Percentiles rank a stretch among this genome's conserved stretches.
Evolutionary conservation across 2,888 invertebrate species (phyloP).

Genomic region (Coleophora deauratella): DNA sequence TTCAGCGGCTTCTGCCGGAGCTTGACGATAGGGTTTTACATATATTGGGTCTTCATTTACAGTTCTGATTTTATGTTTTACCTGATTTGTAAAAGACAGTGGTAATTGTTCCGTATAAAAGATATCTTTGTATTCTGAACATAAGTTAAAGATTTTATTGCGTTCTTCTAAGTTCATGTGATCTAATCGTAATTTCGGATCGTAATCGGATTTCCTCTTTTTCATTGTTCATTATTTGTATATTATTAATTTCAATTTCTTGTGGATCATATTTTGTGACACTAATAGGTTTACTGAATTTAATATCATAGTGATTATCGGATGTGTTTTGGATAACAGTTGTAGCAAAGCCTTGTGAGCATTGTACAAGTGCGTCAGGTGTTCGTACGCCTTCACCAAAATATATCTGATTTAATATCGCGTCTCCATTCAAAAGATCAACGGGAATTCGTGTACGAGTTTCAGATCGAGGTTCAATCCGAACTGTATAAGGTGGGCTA

Average conservation of each 20-base stretch:
- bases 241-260: slow-evolving; percentile 1
- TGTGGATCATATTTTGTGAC: slow-evolving; percentile 9
- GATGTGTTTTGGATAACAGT: too few relatives aligned
- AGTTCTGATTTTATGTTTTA: too few relatives aligned
- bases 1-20: slow-evolving; percentile 14
- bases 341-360: too few relatives aligned
- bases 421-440: slow-evolving; percentile 6
- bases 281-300: too few relatives aligned
- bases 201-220: background rate
- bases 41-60: slow-evolving; percentile 14
- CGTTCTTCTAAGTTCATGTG: slow-evolving; percentile 13
- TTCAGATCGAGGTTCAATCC: slow-evolving; percentile 11
- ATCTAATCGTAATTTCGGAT: slow-evolving; percentile 11
- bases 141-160: slow-evolving; percentile 7
- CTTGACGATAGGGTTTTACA: slow-evolving; percentile 15
- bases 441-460: slow-evolving; percentile 9
- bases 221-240: slow-evolving; percentile 1
- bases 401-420: slow-evolving; percentile 1
- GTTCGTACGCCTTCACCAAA: too few relatives aligned
- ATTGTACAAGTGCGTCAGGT: too few relatives aligned
- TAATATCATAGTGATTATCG: slow-evolving; percentile 10
- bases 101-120: slow-evolving; percentile 12
- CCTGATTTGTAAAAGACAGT: too few relatives aligned
- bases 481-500: slow-evolving; percentile 11
- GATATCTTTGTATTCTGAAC: slow-evolving; percentile 7